phyloP scores from a whole-genome alignment of 1,140 invertebrate species.

The Dufourea novaeangliae region DNA sequence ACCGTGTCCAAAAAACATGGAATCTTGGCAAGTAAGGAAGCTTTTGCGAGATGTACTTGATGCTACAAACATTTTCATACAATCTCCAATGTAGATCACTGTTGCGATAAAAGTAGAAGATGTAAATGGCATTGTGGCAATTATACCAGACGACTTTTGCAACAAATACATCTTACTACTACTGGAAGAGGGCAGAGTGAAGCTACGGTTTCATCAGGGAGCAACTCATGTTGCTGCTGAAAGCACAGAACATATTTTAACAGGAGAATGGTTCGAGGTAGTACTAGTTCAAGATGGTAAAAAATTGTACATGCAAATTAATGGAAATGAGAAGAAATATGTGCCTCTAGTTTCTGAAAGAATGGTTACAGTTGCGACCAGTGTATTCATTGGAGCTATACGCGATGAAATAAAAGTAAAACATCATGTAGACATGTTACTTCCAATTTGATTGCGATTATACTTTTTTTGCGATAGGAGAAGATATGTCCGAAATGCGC shows the following conservation, averaged over 20 bases:
- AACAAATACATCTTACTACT: slow-evolving; percentile 37
- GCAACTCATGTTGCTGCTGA: neutral
- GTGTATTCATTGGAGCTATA: slow-evolving; percentile 31
- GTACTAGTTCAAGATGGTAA: slow-evolving; percentile 13
- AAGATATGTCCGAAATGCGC: slow-evolving; percentile 33
- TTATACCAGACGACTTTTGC: slow-evolving; percentile 23
- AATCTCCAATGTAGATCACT: slow-evolving; percentile 21
- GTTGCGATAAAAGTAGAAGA: slow-evolving; percentile 28
- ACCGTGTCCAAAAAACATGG: slow-evolving; percentile 19
- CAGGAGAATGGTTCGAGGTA: slow-evolving; percentile 41
- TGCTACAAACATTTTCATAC: neutral
- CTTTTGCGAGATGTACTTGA: neutral
- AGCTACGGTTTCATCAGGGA: slow-evolving; percentile 25
- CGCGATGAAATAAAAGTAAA: slow-evolving; percentile 31
- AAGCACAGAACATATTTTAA: slow-evolving; percentile 30
- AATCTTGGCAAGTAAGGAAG: slow-evolving; percentile 44
- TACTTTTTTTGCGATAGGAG: slow-evolving; percentile 25
- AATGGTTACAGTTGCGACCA: neutral
- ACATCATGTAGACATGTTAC: neutral
- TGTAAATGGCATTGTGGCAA: slow-evolving; percentile 29
- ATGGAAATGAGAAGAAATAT: slow-evolving; percentile 46
- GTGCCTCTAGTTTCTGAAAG: slow-evolving; percentile 9
- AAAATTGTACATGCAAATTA: slow-evolving; percentile 46
- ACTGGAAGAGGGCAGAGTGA: slow-evolving; percentile 37
- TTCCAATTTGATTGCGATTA: neutral